Evolutionary conservation across 2,113 vertebrate species (phyloP).

Genomic region (Hypomesus transpacificus): DNA sequence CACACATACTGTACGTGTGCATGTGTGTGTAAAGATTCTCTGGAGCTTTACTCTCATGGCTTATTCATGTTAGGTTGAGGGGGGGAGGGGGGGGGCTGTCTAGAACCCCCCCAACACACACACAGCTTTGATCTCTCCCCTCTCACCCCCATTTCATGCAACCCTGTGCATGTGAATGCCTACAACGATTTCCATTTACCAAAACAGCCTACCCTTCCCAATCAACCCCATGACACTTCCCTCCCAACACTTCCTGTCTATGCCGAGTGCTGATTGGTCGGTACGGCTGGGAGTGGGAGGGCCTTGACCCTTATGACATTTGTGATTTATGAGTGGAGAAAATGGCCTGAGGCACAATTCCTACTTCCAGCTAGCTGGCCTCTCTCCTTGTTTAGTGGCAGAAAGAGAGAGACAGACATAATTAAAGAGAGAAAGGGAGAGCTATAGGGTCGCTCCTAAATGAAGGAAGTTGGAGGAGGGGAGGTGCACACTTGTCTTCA

Average conservation of each 20-base stretch:
- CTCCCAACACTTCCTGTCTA: not conserved
- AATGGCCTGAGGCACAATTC: conserved; percentile 7
- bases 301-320: conserved; percentile 35
- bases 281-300: conserved; percentile 18
- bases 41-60: conserved; percentile 34
- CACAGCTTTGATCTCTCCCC: conserved; percentile 37
- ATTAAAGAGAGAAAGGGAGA: not conserved
- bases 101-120: conserved; percentile 2
- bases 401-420: conserved; percentile 10
- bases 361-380: too few relatives aligned
- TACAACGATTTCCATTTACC: conserved; percentile 5
- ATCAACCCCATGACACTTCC: conserved; percentile 5
- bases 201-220: conserved; percentile 1
- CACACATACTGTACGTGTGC: conserved; percentile 6
- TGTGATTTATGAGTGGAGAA: conserved; percentile 41
- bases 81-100: not conserved
- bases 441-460: too few relatives aligned
- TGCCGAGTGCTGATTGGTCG: conserved; percentile 20
- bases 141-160: conserved; percentile 20
- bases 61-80: conserved; percentile 6
- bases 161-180: conserved; percentile 17
- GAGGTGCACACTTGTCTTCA: too few relatives aligned
- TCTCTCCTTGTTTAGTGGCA: too few relatives aligned
- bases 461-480: too few relatives aligned
- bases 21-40: conserved; percentile 13